Conservation (phyloP, 2,113 vertebrate genomes). For the Barnardius zonarius region DNA sequence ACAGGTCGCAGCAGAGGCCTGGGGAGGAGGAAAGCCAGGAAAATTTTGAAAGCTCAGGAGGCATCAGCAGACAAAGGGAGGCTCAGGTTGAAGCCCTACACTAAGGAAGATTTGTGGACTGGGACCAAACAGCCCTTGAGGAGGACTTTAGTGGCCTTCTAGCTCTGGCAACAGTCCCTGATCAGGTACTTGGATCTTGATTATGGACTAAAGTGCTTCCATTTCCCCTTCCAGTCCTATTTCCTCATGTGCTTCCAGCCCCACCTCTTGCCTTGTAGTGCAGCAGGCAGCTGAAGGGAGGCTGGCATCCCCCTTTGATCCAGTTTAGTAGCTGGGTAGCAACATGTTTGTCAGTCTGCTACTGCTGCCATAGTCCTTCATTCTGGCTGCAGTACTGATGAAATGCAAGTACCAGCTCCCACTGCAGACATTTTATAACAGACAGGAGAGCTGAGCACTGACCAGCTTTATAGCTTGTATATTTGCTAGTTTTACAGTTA, state of each 20-base stretch:
- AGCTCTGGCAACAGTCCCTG: not conserved
- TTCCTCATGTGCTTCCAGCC: not conserved
- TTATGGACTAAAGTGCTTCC: not conserved
- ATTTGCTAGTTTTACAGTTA: not conserved
- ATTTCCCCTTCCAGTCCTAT: not conserved
- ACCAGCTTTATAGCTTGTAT: not conserved
- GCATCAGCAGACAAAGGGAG: not conserved
- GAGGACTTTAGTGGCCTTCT: not conserved
- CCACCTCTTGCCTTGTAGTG: not conserved
- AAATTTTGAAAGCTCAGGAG: not conserved
- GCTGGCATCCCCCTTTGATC: not conserved
- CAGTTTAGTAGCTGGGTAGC: not conserved
- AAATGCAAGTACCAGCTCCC: fast-evolving
- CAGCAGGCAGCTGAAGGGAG: not conserved
- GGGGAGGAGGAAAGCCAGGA: not conserved
- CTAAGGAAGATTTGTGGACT: not conserved
- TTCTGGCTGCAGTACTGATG: not conserved
- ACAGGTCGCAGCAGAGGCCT: not conserved
- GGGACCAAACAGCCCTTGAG: not conserved
- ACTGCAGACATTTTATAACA: not conserved
- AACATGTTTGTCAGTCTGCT: not conserved
- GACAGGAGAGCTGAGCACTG: not conserved
- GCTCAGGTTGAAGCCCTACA: not conserved
- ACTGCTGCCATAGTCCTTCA: not conserved
- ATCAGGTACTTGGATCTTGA: not conserved